Base-by-base conservation (phyloP, 2,797 vertebrate species). In the Sternarchorhynchus goeldii region DNA sequence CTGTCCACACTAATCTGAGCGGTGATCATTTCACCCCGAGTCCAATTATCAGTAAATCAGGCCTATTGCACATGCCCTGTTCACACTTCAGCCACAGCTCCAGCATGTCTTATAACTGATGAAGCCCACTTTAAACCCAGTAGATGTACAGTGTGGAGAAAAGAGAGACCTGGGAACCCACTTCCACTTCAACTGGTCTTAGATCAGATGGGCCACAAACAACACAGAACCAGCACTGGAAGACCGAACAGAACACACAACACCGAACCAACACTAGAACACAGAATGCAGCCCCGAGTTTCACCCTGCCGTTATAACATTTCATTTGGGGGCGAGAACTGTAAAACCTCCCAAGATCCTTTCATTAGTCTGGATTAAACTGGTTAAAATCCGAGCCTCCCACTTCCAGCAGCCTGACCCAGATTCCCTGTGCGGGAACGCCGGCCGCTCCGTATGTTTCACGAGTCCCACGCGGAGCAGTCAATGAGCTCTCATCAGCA, bases 341-440 rank as follows among this genome's bases (percentile, higher is more conserved):
- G 20, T 4, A 4, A 16, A 64, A 14, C 32, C 41, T 72, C 50
- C 29, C 1, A 58, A 74, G 6, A 62, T 63, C 50, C 36, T 73
- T 77, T 64, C 57, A 74, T 74, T 77, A 77, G 77, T 79, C 77
- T 14, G 53, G 75, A 58, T 77, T 45, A 73, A 80, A 60, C 34
- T 60, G 57, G 20, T 21, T 60, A 6, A 69, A 63, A 73, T 76
- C 60, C 57, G 20, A 77, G 39, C 68, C 75, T 41, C 36, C n/a
- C 67, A 74, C 85, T 84, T 81, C 82, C 68, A 78, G 78, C 77
- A 81, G 41, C 41, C 63, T 64, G 82, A 83, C 18, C 71, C 74
- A 85, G 82, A 86, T 77, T 73, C 66, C 20, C 67, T 75, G 77
- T 78, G 64, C 81, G 80, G 75, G 60, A 81, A 70, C 82, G 81